A percentile compares a stretch with the other conserved stretches of the same genome.
phyloP scores from a whole-genome alignment of 2,113 vertebrate species.

The Indicator maculatus region DNA sequence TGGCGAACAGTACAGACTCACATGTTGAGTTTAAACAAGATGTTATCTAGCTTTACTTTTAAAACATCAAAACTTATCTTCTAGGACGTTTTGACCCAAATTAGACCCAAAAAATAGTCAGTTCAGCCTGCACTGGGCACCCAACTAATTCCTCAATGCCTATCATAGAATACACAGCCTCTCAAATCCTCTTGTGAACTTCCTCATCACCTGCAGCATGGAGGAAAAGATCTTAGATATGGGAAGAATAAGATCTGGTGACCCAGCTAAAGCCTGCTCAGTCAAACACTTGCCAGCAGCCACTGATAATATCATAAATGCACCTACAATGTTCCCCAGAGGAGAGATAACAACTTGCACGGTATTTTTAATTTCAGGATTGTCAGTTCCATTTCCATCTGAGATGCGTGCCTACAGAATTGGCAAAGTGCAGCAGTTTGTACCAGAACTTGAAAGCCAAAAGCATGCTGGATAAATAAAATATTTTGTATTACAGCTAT shows the following conservation, averaged over 20 bases:
- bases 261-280: conserved; percentile 13
- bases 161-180: neutral
- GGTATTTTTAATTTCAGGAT: conserved; percentile 27
- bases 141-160: neutral
- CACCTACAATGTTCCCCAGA: neutral
- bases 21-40: neutral
- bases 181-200: neutral
- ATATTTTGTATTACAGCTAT: neutral
- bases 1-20: neutral
- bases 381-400: neutral
- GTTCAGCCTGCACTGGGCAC: neutral
- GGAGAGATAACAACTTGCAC: neutral
- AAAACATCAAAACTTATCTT: neutral
- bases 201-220: neutral
- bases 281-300: conserved; percentile 3
- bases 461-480: neutral
- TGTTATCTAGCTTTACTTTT: neutral
- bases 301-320: conserved; percentile 22
- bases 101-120: neutral
- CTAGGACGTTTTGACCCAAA: neutral
- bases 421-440: neutral
- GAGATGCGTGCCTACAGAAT: neutral
- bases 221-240: neutral
- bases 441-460: neutral
- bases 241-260: neutral